Evolutionary conservation across 2,888 invertebrate genomes (phyloP).

Genomic region (Megaustenia siamemsis): DNA sequence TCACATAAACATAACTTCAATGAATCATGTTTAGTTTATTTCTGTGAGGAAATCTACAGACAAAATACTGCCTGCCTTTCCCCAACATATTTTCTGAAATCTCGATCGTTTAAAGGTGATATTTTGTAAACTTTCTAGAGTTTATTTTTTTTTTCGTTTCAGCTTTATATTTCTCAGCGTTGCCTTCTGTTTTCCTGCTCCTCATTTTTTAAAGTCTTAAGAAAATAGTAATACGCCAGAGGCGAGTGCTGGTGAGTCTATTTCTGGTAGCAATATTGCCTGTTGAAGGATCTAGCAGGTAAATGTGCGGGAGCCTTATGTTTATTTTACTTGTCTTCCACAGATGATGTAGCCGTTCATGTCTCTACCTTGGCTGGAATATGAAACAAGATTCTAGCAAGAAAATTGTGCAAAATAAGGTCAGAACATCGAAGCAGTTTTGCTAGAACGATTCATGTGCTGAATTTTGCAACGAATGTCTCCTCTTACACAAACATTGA

Average conservation of each 20-base stretch:
- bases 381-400: background rate
- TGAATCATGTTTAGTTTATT: background rate
- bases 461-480: background rate
- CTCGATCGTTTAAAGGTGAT: conserved; percentile 28
- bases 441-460: background rate
- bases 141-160: background rate
- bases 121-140: background rate
- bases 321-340: conserved; percentile 23
- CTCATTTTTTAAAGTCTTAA: background rate
- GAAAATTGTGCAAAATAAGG: conserved; percentile 10
- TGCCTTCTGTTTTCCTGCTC: background rate
- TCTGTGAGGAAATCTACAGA: too few species aligned
- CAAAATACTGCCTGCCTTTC: too few species aligned
- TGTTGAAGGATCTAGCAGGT: conserved; percentile 28
- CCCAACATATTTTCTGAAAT: background rate
- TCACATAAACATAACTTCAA: background rate
- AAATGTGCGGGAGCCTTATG: conserved; percentile 7
- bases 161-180: background rate
- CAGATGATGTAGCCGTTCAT: background rate
- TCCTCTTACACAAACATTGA: background rate
- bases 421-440: background rate
- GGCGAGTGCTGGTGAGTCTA: background rate
- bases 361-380: conserved; percentile 11
- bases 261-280: conserved; percentile 5
- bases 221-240: conserved; percentile 18